Evolutionary conservation across 2,888 invertebrate species (phyloP).

Genomic region (Stomorhina lunata): DNA sequence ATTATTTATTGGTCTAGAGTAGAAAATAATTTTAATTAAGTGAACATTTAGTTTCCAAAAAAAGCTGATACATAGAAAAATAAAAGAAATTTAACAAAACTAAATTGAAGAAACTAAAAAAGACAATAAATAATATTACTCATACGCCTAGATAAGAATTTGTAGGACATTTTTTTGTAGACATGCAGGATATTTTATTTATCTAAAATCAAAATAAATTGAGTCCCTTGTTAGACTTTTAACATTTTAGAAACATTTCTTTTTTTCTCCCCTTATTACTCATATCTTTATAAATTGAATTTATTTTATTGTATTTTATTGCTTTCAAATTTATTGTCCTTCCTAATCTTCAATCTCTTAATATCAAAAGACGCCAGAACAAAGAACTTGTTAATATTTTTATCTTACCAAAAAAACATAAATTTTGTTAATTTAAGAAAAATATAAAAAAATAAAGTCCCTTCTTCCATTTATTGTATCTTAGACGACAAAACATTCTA

Average conservation of each 20-base stretch:
- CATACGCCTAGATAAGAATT: background rate
- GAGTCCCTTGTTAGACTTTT: background rate
- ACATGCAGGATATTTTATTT: background rate
- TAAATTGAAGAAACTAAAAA: background rate
- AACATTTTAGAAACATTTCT: background rate
- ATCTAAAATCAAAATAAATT: background rate
- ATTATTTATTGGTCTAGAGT: background rate
- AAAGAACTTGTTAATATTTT: slow-evolving; percentile 60
- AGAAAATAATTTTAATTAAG: slow-evolving; percentile 51
- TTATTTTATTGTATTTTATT: background rate
- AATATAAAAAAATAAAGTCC: background rate
- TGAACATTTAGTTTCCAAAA: slow-evolving; percentile 11
- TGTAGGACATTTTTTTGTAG: background rate
- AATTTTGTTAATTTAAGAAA: slow-evolving; percentile 15
- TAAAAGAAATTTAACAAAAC: background rate
- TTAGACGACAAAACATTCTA: background rate
- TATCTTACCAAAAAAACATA: slow-evolving; percentile 47
- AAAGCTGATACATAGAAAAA: background rate
- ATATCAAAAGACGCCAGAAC: slow-evolving; percentile 38
- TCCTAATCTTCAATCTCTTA: slow-evolving; percentile 54
- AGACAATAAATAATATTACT: background rate
- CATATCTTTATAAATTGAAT: slow-evolving; percentile 10
- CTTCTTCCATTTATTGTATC: slow-evolving; percentile 4
- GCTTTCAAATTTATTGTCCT: slow-evolving; percentile 32
- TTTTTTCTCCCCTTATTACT: background rate